phyloP scores from a whole-genome alignment of 1,140 invertebrate species.

The Carcinoscorpius rotundicauda region DNA sequence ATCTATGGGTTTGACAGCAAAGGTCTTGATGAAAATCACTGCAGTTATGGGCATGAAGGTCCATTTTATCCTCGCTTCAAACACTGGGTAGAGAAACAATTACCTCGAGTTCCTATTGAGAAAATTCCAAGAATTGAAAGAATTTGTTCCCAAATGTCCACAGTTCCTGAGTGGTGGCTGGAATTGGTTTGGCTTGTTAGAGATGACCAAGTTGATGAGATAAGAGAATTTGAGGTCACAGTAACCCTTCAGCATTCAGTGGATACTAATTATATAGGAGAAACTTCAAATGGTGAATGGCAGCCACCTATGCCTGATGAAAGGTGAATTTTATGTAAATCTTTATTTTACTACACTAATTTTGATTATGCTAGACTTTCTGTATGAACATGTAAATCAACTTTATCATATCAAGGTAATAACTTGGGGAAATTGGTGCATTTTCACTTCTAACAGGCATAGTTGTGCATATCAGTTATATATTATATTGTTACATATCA shows the following conservation, averaged over 20 bases:
- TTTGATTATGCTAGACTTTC: too few species aligned
- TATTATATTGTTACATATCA: too few species aligned
- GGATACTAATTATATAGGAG: not conserved
- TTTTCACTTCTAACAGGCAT: too few species aligned
- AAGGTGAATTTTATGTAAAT: constrained; percentile 2
- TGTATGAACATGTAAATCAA: too few species aligned
- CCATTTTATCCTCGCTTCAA: constrained; percentile 17
- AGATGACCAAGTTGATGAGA: not conserved
- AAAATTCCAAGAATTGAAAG: constrained; percentile 8
- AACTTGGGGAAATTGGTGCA: too few species aligned
- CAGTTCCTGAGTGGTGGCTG: constrained; percentile 13
- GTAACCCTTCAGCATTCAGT: constrained; percentile 1
- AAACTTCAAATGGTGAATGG: constrained; percentile 1
- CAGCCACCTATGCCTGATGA: constrained; percentile 13
- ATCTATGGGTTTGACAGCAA: constrained; percentile 15
- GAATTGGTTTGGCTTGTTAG: constrained; percentile 12
- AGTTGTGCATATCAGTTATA: too few species aligned
- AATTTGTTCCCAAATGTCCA: constrained; percentile 9
- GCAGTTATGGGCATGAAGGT: constrained; percentile 13
- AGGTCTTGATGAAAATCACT: constrained; percentile 15
- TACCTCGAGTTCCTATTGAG: not conserved
- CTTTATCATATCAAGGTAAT: too few species aligned
- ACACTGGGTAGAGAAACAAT: constrained; percentile 4
- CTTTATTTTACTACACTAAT: too few species aligned
- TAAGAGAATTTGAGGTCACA: not conserved